Base-by-base conservation (phyloP, 2,113 vertebrate species). In the Eupsittula cactorum region DNA sequence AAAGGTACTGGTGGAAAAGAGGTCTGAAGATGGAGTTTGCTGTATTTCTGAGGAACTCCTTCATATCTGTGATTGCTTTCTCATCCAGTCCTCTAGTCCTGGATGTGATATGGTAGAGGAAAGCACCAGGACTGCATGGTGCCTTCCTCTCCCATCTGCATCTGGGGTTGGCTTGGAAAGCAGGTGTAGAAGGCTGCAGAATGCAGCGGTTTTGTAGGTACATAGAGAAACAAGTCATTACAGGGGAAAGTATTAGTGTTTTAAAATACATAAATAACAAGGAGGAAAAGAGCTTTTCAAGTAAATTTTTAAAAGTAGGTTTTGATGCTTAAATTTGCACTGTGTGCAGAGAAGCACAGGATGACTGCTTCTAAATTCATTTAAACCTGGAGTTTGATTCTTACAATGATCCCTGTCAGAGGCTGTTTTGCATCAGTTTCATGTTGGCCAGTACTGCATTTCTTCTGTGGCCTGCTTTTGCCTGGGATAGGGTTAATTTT, bases 211-310 rank as follows among this genome's bases (percentile, higher is more conserved):
- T 87, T 42, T 76, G 0, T 23, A 50, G 11, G 9, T 64, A 15
- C 24, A 3, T 53, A 6, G 47, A 69, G 16, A 69, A 70, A 49
- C 6, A 27, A 59, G 3, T 13, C 49, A 9, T 78, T 78, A 11
- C 0, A 0, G 7, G 31, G 29, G 55, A 35, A 55, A 20, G n/a
- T 57, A 3, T 25, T 33, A 17, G 15, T 41, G n/a, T 27, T 73
- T 62, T 52, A 39, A 81, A 67, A 55, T 17, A 28, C 27, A 12
- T 47, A 59, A n/a, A 42, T 49, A 74, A 35, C 9, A 13, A 49
- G 52, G 28, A 84, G 25, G 20, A 78, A 75, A 75, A 50, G 2
- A 59, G 11, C 57, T 82, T 90, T 50, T 33, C 29, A 21, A 33
- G 8, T 33, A 19, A 29, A 29, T 3, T 42, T 68, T 82, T 50